A percentile compares a stretch with the other conserved stretches of the same genome.
These are phyloP conservation scores for Platalea minor DNA, from an alignment of 2,797 vertebrate species.

Conservation along the genomic window DNA sequence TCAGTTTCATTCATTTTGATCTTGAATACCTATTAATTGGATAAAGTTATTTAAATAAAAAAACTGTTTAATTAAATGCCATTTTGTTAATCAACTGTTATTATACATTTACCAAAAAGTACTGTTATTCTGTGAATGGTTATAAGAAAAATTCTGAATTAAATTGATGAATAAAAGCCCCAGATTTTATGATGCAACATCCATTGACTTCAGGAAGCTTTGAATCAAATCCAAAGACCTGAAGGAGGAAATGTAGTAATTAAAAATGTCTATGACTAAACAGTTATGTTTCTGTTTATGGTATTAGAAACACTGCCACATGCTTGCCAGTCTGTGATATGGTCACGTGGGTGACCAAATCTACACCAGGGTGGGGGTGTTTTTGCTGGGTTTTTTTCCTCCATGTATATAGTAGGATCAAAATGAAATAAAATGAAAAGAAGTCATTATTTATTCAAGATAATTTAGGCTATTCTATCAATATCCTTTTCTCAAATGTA, in stretches of 20 bases:
- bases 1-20: not conserved
- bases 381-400: not conserved
- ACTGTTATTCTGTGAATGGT: not conserved
- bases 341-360: not conserved
- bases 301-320: constrained; percentile 7
- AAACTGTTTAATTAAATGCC: not conserved
- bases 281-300: constrained; percentile 17
- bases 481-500: not conserved
- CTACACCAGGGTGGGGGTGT: not conserved
- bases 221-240: not conserved
- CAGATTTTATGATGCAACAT: not conserved
- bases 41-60: not conserved
- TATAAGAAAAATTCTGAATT: not conserved
- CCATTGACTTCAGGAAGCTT: not conserved
- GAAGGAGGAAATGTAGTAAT: not conserved
- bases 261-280: constrained; percentile 22
- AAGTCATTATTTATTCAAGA: not conserved
- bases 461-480: not conserved
- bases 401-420: not conserved
- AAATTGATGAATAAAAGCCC: not conserved
- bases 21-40: not conserved
- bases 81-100: not conserved
- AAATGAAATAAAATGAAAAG: not conserved
- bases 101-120: not conserved
- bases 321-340: not conserved